Percentiles rank a stretch among this genome's conserved stretches.
These are phyloP conservation scores for Proterorhinus semilunaris DNA, from an alignment of 2,113 vertebrate genomes.

Conservation along the genomic window DNA sequence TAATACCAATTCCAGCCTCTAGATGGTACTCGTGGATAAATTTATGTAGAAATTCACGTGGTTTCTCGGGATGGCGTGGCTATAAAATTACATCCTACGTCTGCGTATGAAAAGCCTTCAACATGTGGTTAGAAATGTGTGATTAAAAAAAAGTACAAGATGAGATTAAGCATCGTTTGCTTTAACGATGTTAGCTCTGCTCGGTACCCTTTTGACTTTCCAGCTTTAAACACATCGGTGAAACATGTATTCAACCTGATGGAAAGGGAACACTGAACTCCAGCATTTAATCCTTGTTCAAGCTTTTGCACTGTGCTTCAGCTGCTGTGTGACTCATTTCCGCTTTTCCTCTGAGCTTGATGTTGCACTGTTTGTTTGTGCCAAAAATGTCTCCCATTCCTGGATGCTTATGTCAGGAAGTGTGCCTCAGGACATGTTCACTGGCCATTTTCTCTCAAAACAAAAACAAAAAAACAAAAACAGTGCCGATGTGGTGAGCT, in stretches of 20 bases:
- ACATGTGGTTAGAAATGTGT: background rate
- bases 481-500: constrained; percentile 25
- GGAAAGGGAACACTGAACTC: background rate
- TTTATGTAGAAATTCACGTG: background rate
- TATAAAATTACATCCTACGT: background rate
- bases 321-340: background rate
- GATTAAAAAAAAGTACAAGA: background rate
- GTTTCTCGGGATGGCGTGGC: background rate
- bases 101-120: background rate
- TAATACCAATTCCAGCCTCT: constrained; percentile 8
- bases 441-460: background rate
- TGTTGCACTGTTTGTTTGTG: constrained; percentile 28
- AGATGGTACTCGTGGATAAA: constrained; percentile 36
- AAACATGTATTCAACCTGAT: background rate
- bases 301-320: background rate
- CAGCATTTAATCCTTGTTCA: background rate
- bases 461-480: constrained; percentile 3
- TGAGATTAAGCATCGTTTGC: background rate
- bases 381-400: constrained; percentile 60
- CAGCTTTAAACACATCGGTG: background rate
- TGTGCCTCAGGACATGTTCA: background rate
- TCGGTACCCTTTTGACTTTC: background rate
- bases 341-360: constrained; percentile 3
- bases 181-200: background rate
- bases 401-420: constrained; percentile 51